Conservation (phyloP, 1,140 invertebrate genomes). For the Papilio xuthus region DNA sequence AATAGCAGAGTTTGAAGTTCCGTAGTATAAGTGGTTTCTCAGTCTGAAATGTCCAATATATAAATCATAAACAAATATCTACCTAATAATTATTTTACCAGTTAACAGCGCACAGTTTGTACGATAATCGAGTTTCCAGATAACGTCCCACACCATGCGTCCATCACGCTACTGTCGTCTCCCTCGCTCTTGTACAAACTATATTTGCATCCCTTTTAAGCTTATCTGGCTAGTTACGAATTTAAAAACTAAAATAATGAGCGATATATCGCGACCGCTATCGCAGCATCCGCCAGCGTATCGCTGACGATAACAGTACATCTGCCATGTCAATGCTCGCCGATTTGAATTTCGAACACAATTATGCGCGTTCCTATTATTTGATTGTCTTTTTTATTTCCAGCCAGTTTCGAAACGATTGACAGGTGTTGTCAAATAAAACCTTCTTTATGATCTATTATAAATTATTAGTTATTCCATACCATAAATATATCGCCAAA, state of each 20-base stretch:
- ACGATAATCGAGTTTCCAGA: slow-evolving; percentile 47
- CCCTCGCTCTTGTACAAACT: slow-evolving; percentile 40
- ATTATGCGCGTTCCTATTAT: slow-evolving; percentile 5
- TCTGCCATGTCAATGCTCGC: slow-evolving; percentile 52
- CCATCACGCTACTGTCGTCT: slow-evolving; percentile 56
- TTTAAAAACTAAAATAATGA: slow-evolving; percentile 63
- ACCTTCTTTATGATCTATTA: background rate
- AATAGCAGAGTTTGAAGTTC: background rate
- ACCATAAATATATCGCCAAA: background rate
- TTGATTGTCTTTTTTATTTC: background rate
- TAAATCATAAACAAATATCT: slow-evolving; percentile 37
- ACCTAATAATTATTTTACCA: slow-evolving; percentile 36
- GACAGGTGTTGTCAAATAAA: slow-evolving; percentile 20
- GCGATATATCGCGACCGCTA: slow-evolving; percentile 58
- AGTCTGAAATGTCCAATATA: background rate
- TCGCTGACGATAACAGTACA: slow-evolving; percentile 56
- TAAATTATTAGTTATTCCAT: background rate
- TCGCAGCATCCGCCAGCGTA: slow-evolving; percentile 66
- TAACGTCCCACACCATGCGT: slow-evolving; percentile 52
- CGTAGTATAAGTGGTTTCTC: background rate
- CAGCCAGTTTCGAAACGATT: slow-evolving; percentile 24
- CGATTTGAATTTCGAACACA: slow-evolving; percentile 43
- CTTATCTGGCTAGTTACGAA: slow-evolving; percentile 57
- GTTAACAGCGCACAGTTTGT: slow-evolving; percentile 37
- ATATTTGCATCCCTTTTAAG: slow-evolving; percentile 44